A percentile compares a stretch with the other conserved stretches of the same genome.
Evolutionary conservation across 2,113 vertebrate genomes (phyloP).

Genomic region (Callipepla californica): DNA sequence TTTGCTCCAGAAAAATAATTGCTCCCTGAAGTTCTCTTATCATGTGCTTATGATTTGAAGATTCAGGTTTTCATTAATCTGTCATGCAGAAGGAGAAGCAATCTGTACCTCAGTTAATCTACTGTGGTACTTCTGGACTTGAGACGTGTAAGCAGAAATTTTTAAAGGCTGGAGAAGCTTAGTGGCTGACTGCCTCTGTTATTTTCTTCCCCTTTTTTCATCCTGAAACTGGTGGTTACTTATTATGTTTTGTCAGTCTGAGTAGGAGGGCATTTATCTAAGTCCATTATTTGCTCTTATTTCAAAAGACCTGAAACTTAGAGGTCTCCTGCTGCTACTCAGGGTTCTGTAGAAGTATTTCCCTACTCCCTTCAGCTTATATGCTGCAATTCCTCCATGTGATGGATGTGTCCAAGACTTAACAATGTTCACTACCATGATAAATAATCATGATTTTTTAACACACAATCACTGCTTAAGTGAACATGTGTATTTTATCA

Average conservation of each 20-base stretch:
- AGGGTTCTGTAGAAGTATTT: neutral
- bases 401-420: neutral
- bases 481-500: neutral
- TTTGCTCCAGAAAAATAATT: neutral
- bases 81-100: neutral
- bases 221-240: neutral
- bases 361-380: neutral
- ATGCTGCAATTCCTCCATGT: neutral
- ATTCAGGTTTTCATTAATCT: neutral
- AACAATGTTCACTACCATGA: neutral
- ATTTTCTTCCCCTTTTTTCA: neutral
- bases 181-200: neutral
- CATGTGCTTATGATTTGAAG: neutral
- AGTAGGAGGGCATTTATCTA: neutral
- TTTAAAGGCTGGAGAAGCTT: neutral
- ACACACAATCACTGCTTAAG: neutral
- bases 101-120: neutral
- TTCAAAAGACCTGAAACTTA: neutral
- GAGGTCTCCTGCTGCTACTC: neutral
- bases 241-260: slow-evolving; percentile 1
- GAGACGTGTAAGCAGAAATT: neutral
- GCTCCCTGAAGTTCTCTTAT: neutral
- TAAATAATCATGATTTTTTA: neutral
- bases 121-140: neutral
- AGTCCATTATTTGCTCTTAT: slow-evolving; percentile 3